Percentiles rank a stretch among this genome's conserved stretches.
Evolutionary conservation across 2,888 invertebrate species (phyloP).

Genomic region (Syrista parreyssii): DNA sequence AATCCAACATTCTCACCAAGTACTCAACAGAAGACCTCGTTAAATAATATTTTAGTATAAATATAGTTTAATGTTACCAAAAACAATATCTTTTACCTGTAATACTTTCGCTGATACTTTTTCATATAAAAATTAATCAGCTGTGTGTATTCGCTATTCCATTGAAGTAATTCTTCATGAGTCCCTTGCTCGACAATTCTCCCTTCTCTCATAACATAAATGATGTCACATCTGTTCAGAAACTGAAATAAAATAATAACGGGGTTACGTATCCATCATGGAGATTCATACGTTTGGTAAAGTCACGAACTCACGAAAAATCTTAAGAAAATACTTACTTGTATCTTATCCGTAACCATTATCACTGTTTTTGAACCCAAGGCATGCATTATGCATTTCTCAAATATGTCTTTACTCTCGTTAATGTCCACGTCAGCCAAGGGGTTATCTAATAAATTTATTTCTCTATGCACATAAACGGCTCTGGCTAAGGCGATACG

Average conservation of each 20-base stretch:
- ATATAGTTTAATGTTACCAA: neutral
- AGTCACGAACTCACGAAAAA: neutral
- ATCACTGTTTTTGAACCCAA: slow-evolving; percentile 39
- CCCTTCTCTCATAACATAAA: slow-evolving; percentile 70
- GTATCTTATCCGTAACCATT: slow-evolving; percentile 39
- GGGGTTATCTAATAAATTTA: slow-evolving; percentile 46
- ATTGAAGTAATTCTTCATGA: slow-evolving; percentile 66
- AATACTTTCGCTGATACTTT: slow-evolving; percentile 27
- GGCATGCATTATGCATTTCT: slow-evolving; percentile 34
- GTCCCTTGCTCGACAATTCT: slow-evolving; percentile 68
- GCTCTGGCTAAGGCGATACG: slow-evolving; percentile 69
- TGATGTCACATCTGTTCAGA: slow-evolving; percentile 69
- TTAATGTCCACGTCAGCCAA: slow-evolving; percentile 30
- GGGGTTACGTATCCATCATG: neutral
- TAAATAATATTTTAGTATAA: neutral
- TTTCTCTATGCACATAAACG: slow-evolving; percentile 62
- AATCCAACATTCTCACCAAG: neutral
- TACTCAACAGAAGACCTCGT: neutral
- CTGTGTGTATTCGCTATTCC: slow-evolving; percentile 48
- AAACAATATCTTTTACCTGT: slow-evolving; percentile 28
- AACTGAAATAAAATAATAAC: slow-evolving; percentile 58
- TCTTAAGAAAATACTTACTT: slow-evolving; percentile 24
- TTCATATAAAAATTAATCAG: slow-evolving; percentile 34
- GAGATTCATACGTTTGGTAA: neutral
- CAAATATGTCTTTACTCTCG: slow-evolving; percentile 40